Evolutionary conservation across 2,888 invertebrate genomes (phyloP).

Genomic region (Steinernema hermaphroditum): DNA sequence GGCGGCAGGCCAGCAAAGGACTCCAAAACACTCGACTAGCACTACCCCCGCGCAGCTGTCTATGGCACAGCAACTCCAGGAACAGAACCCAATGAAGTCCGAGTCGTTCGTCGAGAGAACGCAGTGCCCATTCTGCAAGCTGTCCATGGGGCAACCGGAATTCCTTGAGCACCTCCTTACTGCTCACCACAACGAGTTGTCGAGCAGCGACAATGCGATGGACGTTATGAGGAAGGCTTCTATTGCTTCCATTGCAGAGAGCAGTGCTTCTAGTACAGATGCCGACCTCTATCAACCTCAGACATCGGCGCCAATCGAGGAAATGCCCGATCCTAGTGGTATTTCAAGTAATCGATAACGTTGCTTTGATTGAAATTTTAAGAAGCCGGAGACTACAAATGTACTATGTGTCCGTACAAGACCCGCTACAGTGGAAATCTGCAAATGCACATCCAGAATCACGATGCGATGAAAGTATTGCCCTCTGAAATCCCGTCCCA

Average conservation of each 20-base stretch:
- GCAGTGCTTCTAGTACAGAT: constrained; percentile 31
- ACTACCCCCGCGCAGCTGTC: constrained; percentile 12
- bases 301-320: constrained; percentile 31
- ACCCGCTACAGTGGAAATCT: constrained; percentile 46
- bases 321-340: too few species aligned
- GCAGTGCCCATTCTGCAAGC: neutral
- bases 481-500: constrained; percentile 14
- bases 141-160: neutral
- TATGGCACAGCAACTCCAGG: neutral
- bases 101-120: constrained; percentile 16
- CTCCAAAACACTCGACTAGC: constrained; percentile 29
- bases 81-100: constrained; percentile 9
- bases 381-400: constrained; percentile 36
- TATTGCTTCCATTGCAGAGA: neutral
- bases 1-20: constrained; percentile 24
- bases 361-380: neutral
- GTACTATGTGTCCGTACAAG: constrained; percentile 46
- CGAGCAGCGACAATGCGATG: neutral
- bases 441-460: constrained; percentile 52
- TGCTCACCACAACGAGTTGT: neutral
- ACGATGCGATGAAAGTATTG: constrained; percentile 46
- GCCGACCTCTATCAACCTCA: constrained; percentile 36
- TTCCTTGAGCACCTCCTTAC: neutral
- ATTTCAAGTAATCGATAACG: constrained; percentile 27
- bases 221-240: constrained; percentile 5